A percentile compares a stretch with the other conserved stretches of the same genome.
Evolutionary conservation across 2,113 vertebrate genomes (phyloP).

Genomic region (Xiphophorus hellerii): DNA sequence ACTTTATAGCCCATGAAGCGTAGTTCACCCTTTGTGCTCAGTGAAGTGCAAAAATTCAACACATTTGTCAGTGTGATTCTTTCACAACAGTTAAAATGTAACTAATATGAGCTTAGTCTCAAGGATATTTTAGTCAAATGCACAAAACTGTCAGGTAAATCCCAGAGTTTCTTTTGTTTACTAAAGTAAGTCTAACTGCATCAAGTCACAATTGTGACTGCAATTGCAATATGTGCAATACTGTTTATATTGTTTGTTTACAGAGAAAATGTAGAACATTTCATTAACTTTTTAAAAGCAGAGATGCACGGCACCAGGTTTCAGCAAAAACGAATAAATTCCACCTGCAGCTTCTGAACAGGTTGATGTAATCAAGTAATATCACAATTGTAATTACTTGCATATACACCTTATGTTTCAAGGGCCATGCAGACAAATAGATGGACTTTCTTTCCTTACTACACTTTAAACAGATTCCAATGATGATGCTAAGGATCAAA

Average conservation of each 20-base stretch:
- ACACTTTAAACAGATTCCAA: too few relatives aligned
- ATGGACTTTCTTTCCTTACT: too few relatives aligned
- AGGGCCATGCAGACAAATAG: too few relatives aligned
- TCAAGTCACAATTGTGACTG: neutral
- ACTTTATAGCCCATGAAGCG: conserved; percentile 38
- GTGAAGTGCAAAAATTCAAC: conserved; percentile 39
- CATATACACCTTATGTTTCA: too few relatives aligned
- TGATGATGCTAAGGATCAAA: neutral
- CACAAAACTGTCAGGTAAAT: conserved; percentile 32
- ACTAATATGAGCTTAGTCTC: conserved; percentile 52
- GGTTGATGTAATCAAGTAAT: too few relatives aligned
- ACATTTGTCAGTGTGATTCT: conserved; percentile 43
- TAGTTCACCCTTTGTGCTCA: conserved; percentile 42
- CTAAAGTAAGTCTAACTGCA: neutral
- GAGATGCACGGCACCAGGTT: too few relatives aligned
- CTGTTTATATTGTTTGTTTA: too few relatives aligned
- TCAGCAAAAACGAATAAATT: too few relatives aligned
- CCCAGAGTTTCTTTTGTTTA: conserved; percentile 26
- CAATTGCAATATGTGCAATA: neutral
- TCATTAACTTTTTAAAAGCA: too few relatives aligned
- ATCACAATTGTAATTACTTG: too few relatives aligned
- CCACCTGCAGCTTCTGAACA: too few relatives aligned
- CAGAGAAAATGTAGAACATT: too few relatives aligned
- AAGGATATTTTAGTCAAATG: conserved; percentile 28
- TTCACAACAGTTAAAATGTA: conserved; percentile 30